Evolutionary conservation across 1,140 invertebrate species (phyloP).

Genomic region (Procambarus virginalis): DNA sequence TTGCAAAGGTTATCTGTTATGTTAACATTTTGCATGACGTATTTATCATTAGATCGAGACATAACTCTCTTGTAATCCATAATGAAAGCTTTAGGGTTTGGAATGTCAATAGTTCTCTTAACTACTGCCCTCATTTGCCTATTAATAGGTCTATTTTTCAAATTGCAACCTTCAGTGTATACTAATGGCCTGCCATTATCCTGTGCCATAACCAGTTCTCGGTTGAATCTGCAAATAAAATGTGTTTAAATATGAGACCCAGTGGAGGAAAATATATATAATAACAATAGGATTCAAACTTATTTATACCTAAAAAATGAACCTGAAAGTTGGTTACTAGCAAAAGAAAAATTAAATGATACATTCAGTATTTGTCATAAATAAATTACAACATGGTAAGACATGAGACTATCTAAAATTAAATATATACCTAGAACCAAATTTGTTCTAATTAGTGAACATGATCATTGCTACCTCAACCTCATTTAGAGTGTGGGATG

Average conservation of each 20-base stretch:
- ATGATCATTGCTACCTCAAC: no score
- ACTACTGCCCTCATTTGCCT: constrained; percentile 35
- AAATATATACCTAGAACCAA: no score
- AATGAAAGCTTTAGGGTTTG: constrained; percentile 41
- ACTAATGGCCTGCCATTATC: constrained; percentile 24
- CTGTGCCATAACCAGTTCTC: constrained; percentile 41
- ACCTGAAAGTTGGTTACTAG: no score
- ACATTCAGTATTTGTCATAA: no score
- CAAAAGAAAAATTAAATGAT: no score
- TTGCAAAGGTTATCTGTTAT: background rate
- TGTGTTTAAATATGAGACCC: background rate
- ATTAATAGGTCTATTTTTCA: constrained; percentile 5
- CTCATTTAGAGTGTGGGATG: no score
- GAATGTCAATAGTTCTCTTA: constrained; percentile 50
- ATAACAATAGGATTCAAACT: no score
- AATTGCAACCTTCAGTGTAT: background rate
- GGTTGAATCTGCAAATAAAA: constrained; percentile 52
- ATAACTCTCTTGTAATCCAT: constrained; percentile 35
- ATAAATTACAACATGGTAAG: no score
- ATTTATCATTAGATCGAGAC: constrained; percentile 40
- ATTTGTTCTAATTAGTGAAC: no score
- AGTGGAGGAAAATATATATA: background rate
- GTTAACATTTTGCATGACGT: constrained; percentile 53
- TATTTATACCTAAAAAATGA: no score
- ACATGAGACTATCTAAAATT: no score